Evolutionary conservation across 2,113 vertebrate genomes (phyloP), one percentile per base, ranked within the genome.

Genomic region (Varanus salvator): DNA sequence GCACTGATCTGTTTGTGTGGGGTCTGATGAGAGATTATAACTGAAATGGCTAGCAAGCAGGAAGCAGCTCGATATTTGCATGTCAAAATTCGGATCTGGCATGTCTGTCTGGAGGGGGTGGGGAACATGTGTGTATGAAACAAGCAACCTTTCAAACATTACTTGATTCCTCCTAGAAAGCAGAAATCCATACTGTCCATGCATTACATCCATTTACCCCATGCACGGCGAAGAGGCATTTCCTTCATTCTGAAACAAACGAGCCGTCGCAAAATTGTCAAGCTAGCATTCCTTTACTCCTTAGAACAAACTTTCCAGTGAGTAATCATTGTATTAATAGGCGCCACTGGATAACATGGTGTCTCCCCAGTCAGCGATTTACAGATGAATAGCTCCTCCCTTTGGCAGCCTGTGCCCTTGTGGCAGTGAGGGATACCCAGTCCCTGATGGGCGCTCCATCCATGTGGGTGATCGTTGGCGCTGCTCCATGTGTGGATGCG

Each of bases 21-120:
- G 89, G 17, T 89, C 90, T 88, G 92, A 94, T 92, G 81, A 57
- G 75, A 92, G 27, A 92, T 29, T 91, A 88, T 92, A 91, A 81
- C 4, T 44, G 87, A n/a, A 83, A 74, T 88, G 80, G 52, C 3
- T 88, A 76, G 87, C 29, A 34, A 91, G 29, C n/a, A 89, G 91
- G 81, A 75, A 74, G 23, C 4, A 87, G 69, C 68, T 90, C 52
- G 7, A 15, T 90, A 60, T 89, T 57, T 80, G 69, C 54, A 86
- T 84, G 7, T 3, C 74, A 71, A 87, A 75, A 64, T 60, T 2
- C 4, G 0, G 21, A 81, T 81, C 25, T 69, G 25, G 0, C 21
- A 23, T 76, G 6, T 31, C 68, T 48, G 38, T 86, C 87, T 90
- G 80, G 48, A 72, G 81, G 68, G 0, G 21, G 27, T 76, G 6